A percentile compares a stretch with the other conserved stretches of the same genome.
Evolutionary conservation across 2,888 invertebrate genomes (phyloP).

Genomic region (Drosophila maculinotata): DNA sequence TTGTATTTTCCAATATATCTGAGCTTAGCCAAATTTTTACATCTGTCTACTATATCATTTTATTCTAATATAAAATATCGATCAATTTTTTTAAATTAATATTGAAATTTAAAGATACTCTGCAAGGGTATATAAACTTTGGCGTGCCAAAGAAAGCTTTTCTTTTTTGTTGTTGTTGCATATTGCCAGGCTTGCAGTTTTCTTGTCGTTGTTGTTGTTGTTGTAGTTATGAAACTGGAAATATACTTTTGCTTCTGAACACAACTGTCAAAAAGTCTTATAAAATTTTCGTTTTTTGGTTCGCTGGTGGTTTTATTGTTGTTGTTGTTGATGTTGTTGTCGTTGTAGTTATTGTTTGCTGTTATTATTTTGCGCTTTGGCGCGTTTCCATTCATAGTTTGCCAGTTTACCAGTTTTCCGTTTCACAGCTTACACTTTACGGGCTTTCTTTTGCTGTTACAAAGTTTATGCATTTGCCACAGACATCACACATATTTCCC

Average conservation of each 20-base stretch:
- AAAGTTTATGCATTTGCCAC: conserved; percentile 75
- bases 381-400: conserved; percentile 32
- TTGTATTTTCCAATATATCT: too few species aligned
- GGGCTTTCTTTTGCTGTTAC: conserved; percentile 20
- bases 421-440: not conserved
- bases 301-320: conserved; percentile 10
- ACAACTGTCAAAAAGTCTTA: conserved; percentile 69
- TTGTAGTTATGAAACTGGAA: conserved; percentile 45
- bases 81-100: too few species aligned
- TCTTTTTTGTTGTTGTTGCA: not conserved
- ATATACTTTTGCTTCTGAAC: conserved; percentile 24
- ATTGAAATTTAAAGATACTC: too few species aligned
- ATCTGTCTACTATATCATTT: too few species aligned
- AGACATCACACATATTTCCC: conserved; percentile 19
- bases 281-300: conserved; percentile 37
- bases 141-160: not conserved
- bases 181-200: conserved; percentile 32
- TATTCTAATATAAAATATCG: too few species aligned
- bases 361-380: conserved; percentile 65
- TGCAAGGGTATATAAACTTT: not conserved
- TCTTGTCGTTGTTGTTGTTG: not conserved
- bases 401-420: not conserved
- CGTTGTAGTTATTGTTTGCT: conserved; percentile 23
- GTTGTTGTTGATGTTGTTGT: conserved; percentile 18
- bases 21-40: too few species aligned